Evolutionary conservation across 2,888 invertebrate species (phyloP).

Genomic region (Carpatolechia fugitivella): DNA sequence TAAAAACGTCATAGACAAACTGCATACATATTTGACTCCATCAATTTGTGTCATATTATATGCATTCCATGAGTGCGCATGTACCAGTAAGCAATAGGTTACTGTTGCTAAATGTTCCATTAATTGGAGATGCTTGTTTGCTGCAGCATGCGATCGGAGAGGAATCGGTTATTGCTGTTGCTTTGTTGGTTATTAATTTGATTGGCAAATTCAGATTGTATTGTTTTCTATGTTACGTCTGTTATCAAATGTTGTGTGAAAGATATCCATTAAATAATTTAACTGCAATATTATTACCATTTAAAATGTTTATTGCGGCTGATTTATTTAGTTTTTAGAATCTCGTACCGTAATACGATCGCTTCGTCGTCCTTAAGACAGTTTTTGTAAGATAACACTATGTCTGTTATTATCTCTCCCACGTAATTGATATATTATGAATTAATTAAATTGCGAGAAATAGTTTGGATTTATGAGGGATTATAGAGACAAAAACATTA

Average conservation of each 20-base stretch:
- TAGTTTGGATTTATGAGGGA: no score
- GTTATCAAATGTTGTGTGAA: constrained; percentile 30
- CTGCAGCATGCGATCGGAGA: constrained; percentile 38
- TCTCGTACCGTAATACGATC: no score
- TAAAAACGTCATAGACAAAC: constrained; percentile 19
- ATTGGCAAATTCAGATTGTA: constrained; percentile 37
- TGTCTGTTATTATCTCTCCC: no score
- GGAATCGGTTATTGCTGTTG: constrained; percentile 49
- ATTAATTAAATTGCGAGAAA: no score
- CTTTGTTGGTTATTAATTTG: constrained; percentile 36
- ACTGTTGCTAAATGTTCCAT: constrained; percentile 50
- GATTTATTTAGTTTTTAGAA: no score
- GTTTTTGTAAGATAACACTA: no score
- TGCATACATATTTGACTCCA: constrained; percentile 11
- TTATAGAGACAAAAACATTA: no score
- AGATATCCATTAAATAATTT: neutral
- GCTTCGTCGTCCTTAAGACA: no score
- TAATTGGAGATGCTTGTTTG: constrained; percentile 63
- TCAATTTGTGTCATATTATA: constrained; percentile 12
- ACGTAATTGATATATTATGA: no score
- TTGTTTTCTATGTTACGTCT: constrained; percentile 41
- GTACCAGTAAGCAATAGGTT: constrained; percentile 34
- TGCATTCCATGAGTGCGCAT: constrained; percentile 14
- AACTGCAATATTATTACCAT: neutral
- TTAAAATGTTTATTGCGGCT: neutral